A percentile compares a stretch with the other conserved stretches of the same genome.
These are phyloP conservation scores for Stenotaenia linearis DNA, from an alignment of 2,888 invertebrate genomes.

Conservation along the genomic window DNA sequence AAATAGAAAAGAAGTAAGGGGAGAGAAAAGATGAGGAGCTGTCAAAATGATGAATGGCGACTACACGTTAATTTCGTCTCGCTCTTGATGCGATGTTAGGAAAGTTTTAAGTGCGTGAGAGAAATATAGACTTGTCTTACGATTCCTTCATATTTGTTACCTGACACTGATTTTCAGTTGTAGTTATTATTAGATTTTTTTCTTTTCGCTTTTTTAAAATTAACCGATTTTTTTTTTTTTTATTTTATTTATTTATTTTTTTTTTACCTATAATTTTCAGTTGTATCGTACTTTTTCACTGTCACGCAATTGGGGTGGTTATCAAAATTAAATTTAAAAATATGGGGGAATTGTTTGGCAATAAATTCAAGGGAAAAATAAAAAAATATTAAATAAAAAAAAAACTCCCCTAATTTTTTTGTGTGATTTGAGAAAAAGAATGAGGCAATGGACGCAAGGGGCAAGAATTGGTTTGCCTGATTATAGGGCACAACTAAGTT, in stretches of 20 bases:
- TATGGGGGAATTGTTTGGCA: not conserved
- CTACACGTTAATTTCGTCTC: conserved; percentile 26
- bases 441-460: conserved; percentile 11
- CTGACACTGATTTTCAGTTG: conserved; percentile 6
- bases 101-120: conserved; percentile 24
- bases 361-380: not conserved
- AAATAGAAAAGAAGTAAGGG: not conserved
- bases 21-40: conserved; percentile 24
- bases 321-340: conserved; percentile 8
- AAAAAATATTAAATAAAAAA: not conserved
- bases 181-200: conserved; percentile 6
- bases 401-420: conserved; percentile 19
- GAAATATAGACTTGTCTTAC: conserved; percentile 11
- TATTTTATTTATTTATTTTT: too few relatives aligned
- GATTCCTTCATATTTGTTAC: conserved; percentile 10
- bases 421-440: conserved; percentile 5
- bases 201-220: not conserved
- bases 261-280: not conserved
- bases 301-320: conserved; percentile 1
- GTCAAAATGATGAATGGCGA: conserved; percentile 20
- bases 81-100: conserved; percentile 17
- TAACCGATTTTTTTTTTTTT: not conserved
- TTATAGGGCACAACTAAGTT: conserved; percentile 2
- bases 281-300: not conserved
- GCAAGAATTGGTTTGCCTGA: not conserved